Evolutionary conservation across 2,888 invertebrate genomes (phyloP), one percentile per base, ranked within the genome.

Genomic region (Parnassius mnemosyne): DNA sequence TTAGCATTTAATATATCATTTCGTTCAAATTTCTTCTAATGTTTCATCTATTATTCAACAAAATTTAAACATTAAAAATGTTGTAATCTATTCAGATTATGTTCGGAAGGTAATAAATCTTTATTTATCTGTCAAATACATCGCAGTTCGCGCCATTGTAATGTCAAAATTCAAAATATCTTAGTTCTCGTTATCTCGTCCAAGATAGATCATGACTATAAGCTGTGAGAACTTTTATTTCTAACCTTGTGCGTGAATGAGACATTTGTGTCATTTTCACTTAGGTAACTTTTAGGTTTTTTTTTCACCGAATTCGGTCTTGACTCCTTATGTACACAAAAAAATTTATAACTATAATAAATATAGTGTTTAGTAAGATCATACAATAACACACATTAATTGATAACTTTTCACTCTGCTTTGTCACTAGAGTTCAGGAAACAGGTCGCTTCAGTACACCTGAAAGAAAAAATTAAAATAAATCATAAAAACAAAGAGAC

Each of bases 331-430:
- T 81, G 71, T 81, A 81, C 81, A 83, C 73, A 77, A 74, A 72
- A 72, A 65, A 60, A 63, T 61, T 67, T 66, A 68, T 57, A 67
- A 13, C 66, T 70, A 75, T 77, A 84, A 87, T 86, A 87, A 87
- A 86, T 87, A 85, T 69, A 75, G 73, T 82, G 75, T 67, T 54
- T 72, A 68, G 60, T 74, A 81, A 83, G 81, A 83, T 83, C 82
- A 79, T 79, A 74, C 61, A 64, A 63, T 68, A 69, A 70, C 71
- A 71, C 70, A 67, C 64, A 55, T 65, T 71, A 63, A 65, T 69
- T 60, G 63, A 56, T 64, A 65, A 65, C 60, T 60, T 71, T 78
- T 84, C 83, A 83, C 81, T 79, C 74, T 72, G 71, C 73, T 76
- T 75, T 78, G 71, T 76, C 81, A 82, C 81, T 78, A 76, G 73